These are phyloP conservation scores for Hemicordylus capensis DNA, from an alignment of 2,113 vertebrate species.

Conservation along the genomic window DNA sequence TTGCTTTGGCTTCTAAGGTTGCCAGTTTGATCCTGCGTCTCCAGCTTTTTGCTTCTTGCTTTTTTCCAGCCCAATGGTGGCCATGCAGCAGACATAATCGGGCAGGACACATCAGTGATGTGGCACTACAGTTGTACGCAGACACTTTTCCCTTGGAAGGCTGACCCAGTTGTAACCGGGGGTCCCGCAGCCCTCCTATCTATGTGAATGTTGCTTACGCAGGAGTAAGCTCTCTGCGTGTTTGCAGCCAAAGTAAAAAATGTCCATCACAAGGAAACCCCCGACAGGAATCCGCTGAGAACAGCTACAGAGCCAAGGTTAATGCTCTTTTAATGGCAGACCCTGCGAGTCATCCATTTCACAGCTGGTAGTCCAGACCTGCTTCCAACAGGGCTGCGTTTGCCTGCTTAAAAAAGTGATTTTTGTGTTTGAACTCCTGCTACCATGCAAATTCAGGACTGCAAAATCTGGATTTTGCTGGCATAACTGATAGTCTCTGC, in stretches of 20 bases:
- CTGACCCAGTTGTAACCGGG: too few species aligned
- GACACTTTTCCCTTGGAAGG: background rate
- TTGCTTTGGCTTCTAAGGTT: too few species aligned
- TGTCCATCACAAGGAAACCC: background rate
- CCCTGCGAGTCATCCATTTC: accelerated
- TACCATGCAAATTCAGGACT: background rate
- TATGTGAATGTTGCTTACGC: background rate
- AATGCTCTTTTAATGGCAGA: slow-evolving; percentile 4
- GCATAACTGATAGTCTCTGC: accelerated
- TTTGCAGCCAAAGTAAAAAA: background rate
- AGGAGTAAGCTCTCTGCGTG: background rate
- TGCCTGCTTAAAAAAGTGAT: background rate
- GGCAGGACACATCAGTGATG: background rate
- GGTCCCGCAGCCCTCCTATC: background rate
- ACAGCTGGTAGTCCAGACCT: background rate
- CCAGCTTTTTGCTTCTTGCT: too few species aligned
- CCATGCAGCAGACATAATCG: background rate
- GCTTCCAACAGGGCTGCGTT: background rate
- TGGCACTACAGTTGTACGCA: background rate
- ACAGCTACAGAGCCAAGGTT: background rate
- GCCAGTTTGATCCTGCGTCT: too few species aligned
- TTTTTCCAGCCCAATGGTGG: too few species aligned
- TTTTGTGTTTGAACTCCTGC: too few species aligned
- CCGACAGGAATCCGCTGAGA: background rate
- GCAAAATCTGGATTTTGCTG: accelerated